Percentiles rank a stretch among this genome's conserved stretches.
Conservation (phyloP, 1,140 invertebrate species). For the Ips typographus region DNA sequence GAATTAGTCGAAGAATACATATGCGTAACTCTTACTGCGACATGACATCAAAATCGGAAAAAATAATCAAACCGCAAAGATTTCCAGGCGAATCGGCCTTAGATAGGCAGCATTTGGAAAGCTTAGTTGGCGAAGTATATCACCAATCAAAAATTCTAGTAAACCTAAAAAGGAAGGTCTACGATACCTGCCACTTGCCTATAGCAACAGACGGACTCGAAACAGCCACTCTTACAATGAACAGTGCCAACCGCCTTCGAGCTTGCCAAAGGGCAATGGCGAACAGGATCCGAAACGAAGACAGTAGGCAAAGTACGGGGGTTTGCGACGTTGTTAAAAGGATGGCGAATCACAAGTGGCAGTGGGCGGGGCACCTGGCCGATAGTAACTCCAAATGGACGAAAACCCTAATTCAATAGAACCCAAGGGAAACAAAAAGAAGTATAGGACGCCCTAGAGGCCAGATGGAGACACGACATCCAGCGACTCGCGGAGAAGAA, state of each 20-base stretch:
- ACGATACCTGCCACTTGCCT: constrained; percentile 15
- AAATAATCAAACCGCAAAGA: too few species aligned
- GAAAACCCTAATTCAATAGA: too few species aligned
- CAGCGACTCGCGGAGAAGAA: too few species aligned
- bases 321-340: constrained; percentile 6
- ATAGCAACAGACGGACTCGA: constrained; percentile 17
- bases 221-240: constrained; percentile 10
- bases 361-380: constrained; percentile 19
- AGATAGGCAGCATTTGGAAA: too few species aligned
- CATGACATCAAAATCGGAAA: too few species aligned
- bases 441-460: too few species aligned
- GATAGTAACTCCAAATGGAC: too few species aligned
- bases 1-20: constrained; percentile 1
- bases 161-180: constrained; percentile 20
- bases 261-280: background rate
- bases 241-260: background rate
- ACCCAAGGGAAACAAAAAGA: too few species aligned
- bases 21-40: background rate
- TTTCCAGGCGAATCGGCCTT: too few species aligned
- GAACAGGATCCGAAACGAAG: constrained; percentile 18
- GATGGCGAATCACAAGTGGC: constrained; percentile 15
- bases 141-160: constrained; percentile 21
- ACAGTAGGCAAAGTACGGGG: constrained; percentile 16
- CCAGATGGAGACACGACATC: too few species aligned
- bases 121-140: background rate